Evolutionary conservation across 2,888 invertebrate genomes (phyloP), one percentile per base, ranked within the genome.

Genomic region (Nyleta sp.): DNA sequence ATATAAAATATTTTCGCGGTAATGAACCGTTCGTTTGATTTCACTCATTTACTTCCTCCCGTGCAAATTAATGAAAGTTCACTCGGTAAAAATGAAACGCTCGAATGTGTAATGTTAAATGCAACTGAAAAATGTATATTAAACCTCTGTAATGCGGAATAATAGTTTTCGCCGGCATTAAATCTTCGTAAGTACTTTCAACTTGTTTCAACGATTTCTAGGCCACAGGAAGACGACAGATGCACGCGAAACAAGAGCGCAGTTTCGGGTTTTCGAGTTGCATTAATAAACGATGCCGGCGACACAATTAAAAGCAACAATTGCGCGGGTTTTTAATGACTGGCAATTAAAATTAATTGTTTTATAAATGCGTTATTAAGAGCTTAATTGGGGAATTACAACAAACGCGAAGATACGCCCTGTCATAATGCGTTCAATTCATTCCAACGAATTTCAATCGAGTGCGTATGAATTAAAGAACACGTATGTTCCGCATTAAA

Each of bases 271-370:
- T 40, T 57, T 57, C 38, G 38, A 50, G 31, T 68, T 31, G 40
- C 48, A 68, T 68, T 68, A 68, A 57, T 38, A 68, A 57, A 59
- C 40, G 50, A 59, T 57, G 38, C 24, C 0, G 55, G 38, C 35
- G 57, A 57, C 40, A 48, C 35, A 59, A 57, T 57, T 33, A 59
- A 50, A 50, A 57, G 38, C 17, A 59, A 48, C 40, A 68, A 57
- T 55, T 50, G n/a, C 50, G 20, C 50, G 20, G 15, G 8, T 48
- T 57, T 68, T 68, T 68, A 50, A 68, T 59, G 40, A 59, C 20
- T 11, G 22, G 10, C 50, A 59, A 68, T 68, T 68, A 48, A 59
- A 68, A 48, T 68, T 57, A 50, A 50, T 59, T 68, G 68, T 59
- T 48, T 57, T 40, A 50, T 68, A 50, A 68, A 68, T 59, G 57